These are phyloP conservation scores for Girardinichthys multiradiatus DNA, from an alignment of 2,113 vertebrate species.

Conservation along the genomic window DNA sequence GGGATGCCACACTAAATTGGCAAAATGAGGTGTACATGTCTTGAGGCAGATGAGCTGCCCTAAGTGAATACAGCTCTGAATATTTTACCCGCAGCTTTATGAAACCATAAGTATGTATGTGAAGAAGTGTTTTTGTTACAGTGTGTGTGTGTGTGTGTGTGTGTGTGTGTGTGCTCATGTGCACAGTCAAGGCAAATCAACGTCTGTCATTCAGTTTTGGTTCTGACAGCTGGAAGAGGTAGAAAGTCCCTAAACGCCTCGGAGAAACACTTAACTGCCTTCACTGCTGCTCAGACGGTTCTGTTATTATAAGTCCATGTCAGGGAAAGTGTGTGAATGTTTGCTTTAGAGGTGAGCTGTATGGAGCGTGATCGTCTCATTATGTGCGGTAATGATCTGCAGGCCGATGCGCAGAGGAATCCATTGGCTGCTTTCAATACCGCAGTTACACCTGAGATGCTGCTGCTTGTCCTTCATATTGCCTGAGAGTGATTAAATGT, in stretches of 20 bases:
- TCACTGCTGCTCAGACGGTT: slow-evolving; percentile 22
- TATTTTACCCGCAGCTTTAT: slow-evolving; percentile 63
- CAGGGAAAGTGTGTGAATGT: slow-evolving; percentile 12
- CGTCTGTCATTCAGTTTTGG: slow-evolving; percentile 70
- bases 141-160: slow-evolving; percentile 21
- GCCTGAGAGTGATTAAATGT: not conserved
- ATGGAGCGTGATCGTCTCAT: slow-evolving; percentile 53
- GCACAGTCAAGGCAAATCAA: slow-evolving; percentile 69
- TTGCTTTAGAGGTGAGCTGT: slow-evolving; percentile 40
- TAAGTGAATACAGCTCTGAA: slow-evolving; percentile 53
- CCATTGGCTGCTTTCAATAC: not conserved
- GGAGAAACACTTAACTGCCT: slow-evolving; percentile 62
- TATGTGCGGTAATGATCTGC: slow-evolving; percentile 48
- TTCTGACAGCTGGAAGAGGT: slow-evolving; percentile 71
- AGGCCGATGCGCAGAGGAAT: slow-evolving; percentile 3
- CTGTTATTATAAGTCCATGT: slow-evolving; percentile 17
- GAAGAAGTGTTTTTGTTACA: slow-evolving; percentile 15
- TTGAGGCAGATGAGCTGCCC: slow-evolving; percentile 71
- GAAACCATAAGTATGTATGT: slow-evolving; percentile 16
- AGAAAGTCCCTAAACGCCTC: slow-evolving; percentile 60
- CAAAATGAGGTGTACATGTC: slow-evolving; percentile 73
- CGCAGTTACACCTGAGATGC: slow-evolving; percentile 8
- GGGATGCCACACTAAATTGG: slow-evolving; percentile 67
- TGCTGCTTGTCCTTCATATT: slow-evolving; percentile 25
- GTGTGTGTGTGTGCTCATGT: slow-evolving; percentile 18